Conservation (phyloP, 2,797 vertebrate genomes). For the Pangasius djambal region DNA sequence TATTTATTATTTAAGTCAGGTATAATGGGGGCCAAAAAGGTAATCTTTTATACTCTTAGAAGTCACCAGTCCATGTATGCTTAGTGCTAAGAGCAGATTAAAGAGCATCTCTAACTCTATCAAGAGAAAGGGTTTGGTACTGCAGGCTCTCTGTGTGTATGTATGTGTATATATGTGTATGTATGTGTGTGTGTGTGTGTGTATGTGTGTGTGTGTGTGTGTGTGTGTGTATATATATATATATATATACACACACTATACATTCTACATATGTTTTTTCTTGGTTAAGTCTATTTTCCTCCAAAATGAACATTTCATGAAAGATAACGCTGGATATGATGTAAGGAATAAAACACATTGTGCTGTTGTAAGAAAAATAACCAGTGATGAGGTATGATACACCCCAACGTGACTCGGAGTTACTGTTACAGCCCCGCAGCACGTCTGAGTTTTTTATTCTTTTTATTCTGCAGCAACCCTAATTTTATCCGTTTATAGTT, state of each 20-base stretch:
- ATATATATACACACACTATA: no score
- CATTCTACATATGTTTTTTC: background rate
- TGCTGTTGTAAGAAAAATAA: background rate
- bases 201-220: no score
- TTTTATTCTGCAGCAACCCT: background rate
- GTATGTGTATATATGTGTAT: no score
- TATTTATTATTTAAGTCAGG: background rate
- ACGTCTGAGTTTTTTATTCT: no score
- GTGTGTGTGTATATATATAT: no score
- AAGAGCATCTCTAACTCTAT: background rate
- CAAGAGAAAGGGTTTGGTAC: background rate
- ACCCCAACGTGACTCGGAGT: background rate
- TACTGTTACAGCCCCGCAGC: background rate
- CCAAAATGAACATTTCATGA: no score
- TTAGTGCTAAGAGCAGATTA: background rate
- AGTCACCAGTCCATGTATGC: background rate
- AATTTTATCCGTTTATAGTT: no score
- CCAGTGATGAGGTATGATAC: background rate
- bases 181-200: no score
- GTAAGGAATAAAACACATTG: background rate
- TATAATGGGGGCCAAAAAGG: background rate
- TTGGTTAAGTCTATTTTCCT: background rate
- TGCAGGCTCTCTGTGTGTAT: background rate
- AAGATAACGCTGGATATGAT: background rate
- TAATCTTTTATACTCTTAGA: background rate